Percentiles rank a stretch among this genome's conserved stretches.
Evolutionary conservation across 1,140 invertebrate genomes (phyloP).

Genomic region (Gonioctena quinquepunctata): DNA sequence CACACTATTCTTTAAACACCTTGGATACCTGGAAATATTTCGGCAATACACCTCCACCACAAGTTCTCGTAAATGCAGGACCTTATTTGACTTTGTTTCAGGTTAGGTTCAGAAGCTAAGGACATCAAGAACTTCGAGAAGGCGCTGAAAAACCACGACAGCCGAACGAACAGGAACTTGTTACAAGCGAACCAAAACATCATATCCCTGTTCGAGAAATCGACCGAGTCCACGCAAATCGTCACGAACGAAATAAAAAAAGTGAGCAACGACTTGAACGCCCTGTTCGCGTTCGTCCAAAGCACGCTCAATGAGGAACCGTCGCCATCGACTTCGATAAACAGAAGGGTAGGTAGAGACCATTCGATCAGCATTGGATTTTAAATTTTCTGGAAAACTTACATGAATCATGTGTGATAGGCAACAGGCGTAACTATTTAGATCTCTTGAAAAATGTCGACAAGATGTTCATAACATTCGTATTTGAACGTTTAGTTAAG

Average conservation of each 20-base stretch:
- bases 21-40: too few relatives aligned
- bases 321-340: neutral
- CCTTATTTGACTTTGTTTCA: too few relatives aligned
- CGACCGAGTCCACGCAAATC: constrained; percentile 17
- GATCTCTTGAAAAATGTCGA: too few relatives aligned
- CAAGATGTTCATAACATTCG: too few relatives aligned
- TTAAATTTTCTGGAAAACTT: too few relatives aligned
- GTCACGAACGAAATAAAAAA: constrained; percentile 21
- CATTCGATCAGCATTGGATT: too few relatives aligned
- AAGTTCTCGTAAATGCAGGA: too few relatives aligned
- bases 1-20: too few relatives aligned
- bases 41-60: too few relatives aligned
- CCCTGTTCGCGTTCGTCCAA: constrained; percentile 23
- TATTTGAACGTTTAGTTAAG: too few relatives aligned
- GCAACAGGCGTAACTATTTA: too few relatives aligned
- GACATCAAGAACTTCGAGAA: constrained; percentile 48
- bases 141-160: constrained; percentile 43
- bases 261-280: constrained; percentile 19
- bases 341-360: neutral
- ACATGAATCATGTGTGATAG: too few relatives aligned
- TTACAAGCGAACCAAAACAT: constrained; percentile 37
- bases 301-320: neutral
- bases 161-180: constrained; percentile 33
- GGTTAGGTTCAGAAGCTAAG: constrained; percentile 40
- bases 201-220: constrained; percentile 36